Evolutionary conservation across 2,888 invertebrate genomes (phyloP), one percentile per base, ranked within the genome.

Genomic region (Coelinius sp.): DNA sequence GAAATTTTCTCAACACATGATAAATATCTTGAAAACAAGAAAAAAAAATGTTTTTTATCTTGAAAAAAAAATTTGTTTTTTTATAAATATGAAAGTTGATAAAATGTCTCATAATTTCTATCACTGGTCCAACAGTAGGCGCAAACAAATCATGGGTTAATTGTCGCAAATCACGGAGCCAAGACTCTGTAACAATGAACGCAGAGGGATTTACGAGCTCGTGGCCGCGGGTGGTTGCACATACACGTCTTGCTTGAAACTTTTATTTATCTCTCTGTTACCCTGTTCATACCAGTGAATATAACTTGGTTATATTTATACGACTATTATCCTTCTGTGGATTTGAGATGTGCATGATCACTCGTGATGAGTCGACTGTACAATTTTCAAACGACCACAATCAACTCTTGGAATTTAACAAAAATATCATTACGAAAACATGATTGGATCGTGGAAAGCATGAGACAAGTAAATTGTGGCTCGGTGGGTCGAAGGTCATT

Each of bases 401-500:
- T n/a, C n/a, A n/a, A n/a, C n/a, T n/a, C n/a, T n/a, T n/a, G n/a
- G n/a, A n/a, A n/a, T n/a, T n/a, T n/a, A n/a, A n/a, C n/a, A n/a
- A n/a, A n/a, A n/a, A n/a, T n/a, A n/a, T n/a, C n/a, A n/a, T 8
- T 63, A 59, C 14, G 17, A 24, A 63, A 24, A 24, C 7, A 22
- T 65, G n/a, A 1, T 31, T 14, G 41, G 53, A 80, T 77, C 76
- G 78, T 76, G 75, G 80, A 80, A 79, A 82, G 78, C 78, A 73
- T 79, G 78, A 8, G 41, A 41, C 12, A 14, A 74, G 84, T 86
- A 85, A 86, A 82, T 85, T 85, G 85, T 83, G 79, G 83, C 81
- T 80, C 73, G 76, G 76, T 76, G 79, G 86, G 86, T 86, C 86
- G 81, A 78, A 85, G 86, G 86, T 86, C 85, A 81, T 79, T 77